These are phyloP conservation scores for Paracanthobrama guichenoti DNA, from an alignment of 2,113 vertebrate species.

Conservation along the genomic window DNA sequence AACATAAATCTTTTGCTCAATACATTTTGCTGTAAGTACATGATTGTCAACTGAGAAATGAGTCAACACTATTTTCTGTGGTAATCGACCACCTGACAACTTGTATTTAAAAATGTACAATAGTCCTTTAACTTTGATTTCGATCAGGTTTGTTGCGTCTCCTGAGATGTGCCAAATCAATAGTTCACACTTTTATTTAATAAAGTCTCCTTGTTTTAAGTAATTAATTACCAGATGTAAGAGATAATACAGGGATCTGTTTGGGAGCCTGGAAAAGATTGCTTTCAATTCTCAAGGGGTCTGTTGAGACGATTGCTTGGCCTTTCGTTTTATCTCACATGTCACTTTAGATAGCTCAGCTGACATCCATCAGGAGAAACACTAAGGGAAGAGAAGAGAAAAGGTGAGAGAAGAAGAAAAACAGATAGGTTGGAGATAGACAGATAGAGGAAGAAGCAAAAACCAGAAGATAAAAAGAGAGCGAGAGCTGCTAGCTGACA, in stretches of 20 bases:
- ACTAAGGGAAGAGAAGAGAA: not conserved
- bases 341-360: constrained; percentile 26
- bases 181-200: not conserved
- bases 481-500: not conserved
- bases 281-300: constrained; percentile 22
- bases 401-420: constrained; percentile 19
- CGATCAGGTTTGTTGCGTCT: not conserved
- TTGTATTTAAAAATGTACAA: not conserved
- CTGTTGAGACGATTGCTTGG: constrained; percentile 9
- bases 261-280: constrained; percentile 17
- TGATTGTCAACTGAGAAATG: not conserved
- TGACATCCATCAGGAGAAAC: constrained; percentile 1
- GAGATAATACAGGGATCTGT: constrained; percentile 24
- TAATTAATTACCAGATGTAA: constrained; percentile 39
- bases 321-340: constrained; percentile 31
- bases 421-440: constrained; percentile 7
- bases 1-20: not conserved
- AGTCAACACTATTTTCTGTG: not conserved
- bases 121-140: constrained; percentile 10
- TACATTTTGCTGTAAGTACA: not conserved
- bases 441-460: not conserved
- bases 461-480: constrained; percentile 24
- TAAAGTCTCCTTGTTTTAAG: constrained; percentile 15
- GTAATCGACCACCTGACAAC: not conserved
- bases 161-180: not conserved